A percentile compares a stretch with the other conserved stretches of the same genome.
Evolutionary conservation across 2,113 vertebrate species (phyloP).

Genomic region (Anhinga anhinga): DNA sequence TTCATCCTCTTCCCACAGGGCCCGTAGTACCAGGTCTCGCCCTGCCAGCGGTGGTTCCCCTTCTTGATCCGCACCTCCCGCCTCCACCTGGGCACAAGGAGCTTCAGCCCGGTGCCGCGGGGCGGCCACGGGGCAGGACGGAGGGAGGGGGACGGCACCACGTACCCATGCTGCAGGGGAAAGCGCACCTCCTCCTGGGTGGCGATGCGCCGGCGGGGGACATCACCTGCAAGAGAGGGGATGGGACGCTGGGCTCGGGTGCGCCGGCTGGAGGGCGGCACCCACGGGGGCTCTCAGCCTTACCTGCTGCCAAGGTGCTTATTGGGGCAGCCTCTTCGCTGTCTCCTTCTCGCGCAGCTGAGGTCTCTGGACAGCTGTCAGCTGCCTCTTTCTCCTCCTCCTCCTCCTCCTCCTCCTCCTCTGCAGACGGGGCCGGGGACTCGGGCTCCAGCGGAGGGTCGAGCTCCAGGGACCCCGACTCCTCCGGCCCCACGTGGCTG

Average conservation of each 20-base stretch:
- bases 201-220: conserved; percentile 84
- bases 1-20: conserved; percentile 97
- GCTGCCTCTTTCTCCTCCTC: not conserved
- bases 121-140: not conserved
- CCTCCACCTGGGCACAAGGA: conserved; percentile 80
- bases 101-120: not conserved
- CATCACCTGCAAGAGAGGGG: conserved; percentile 75
- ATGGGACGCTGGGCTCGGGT: fast-evolving
- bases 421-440: not conserved
- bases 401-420: conserved; percentile 3
- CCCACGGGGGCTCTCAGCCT: not conserved
- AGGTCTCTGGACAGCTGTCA: conserved; percentile 16
- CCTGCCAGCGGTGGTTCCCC: conserved; percentile 89
- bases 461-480: conserved; percentile 43
- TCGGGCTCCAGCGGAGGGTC: not conserved
- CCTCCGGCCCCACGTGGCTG: conserved; percentile 53
- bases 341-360: not conserved
- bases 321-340: not conserved
- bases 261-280: fast-evolving
- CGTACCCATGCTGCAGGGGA: conserved; percentile 89
- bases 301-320: conserved; percentile 10
- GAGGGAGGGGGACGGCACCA: not conserved
- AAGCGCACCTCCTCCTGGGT: conserved; percentile 91
- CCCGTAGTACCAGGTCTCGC: conserved; percentile 97
- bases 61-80: conserved; percentile 91